Base-by-base conservation (phyloP, 2,888 invertebrate species). In the Loripinus fragilis region DNA sequence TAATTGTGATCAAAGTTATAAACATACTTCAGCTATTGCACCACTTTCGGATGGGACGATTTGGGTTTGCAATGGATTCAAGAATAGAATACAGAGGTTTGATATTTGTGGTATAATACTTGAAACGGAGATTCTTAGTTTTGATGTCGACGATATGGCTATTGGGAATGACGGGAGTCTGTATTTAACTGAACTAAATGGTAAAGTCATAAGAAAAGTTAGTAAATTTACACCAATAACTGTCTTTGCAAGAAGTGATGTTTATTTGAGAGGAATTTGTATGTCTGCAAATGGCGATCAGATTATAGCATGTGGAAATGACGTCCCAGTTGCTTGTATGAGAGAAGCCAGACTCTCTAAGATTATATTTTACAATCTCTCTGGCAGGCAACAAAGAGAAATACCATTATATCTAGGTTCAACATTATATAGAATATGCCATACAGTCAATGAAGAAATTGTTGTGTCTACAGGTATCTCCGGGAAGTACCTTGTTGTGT, bases 71-170 rank as follows among this genome's bases (percentile, higher is more conserved):
- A 76, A 71, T 38, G 80, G 78, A 23, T 80, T 71, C 75, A 75
- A 66, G 30, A 83, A 83, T 48, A 78, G 64, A 28, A 83, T 83
- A 8, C 78, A 78, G 30, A 70, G 76, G 23, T 80, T 78, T 41
- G 71, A 76, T 74, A 55, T 48, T 25, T 65, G 69, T 17, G 83
- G 80, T 20, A 64, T 68, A 10, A 71, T 76, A 20, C 41, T 78
- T 5, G 77, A 71, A 25, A 76, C 48, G 15, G 83, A 83, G 66
- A 80, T 76, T 3, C 66, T 83, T 7, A 76, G 80, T 55, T 83
- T 83, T 55, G 83, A 83, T 45, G 78, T 83, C 0, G 83, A 83
- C 28, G 83, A 83, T 42, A 83, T 83, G 80, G 69, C 75, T 17
- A 76, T 75, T n/a, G 83, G 80, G 30, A 42, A 35, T 7, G 75